phyloP scores from a whole-genome alignment of 1,140 invertebrate species.

The Papilio polytes region DNA sequence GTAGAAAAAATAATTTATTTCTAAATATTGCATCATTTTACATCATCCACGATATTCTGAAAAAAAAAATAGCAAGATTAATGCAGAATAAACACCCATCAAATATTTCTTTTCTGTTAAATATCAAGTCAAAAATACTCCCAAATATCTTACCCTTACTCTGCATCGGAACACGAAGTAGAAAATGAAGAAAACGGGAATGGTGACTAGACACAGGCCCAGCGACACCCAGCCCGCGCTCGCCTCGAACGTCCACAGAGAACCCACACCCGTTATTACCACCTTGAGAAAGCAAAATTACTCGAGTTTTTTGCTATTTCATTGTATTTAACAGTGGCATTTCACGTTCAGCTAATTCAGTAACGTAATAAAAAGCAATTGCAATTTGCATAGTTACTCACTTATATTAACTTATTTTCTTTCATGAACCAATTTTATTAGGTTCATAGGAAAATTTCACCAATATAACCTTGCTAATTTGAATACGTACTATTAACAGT shows the following conservation, averaged over 20 bases:
- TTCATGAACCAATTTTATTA: no score
- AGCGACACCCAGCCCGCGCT: slow-evolving; percentile 59
- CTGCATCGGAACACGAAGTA: slow-evolving; percentile 70
- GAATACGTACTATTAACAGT: slow-evolving; percentile 57
- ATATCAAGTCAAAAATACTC: background rate
- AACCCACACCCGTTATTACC: slow-evolving; percentile 47
- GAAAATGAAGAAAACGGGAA: slow-evolving; percentile 52
- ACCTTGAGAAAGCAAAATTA: slow-evolving; percentile 48
- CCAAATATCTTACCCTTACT: slow-evolving; percentile 59
- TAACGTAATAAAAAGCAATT: no score
- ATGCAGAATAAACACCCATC: background rate
- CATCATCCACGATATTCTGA: slow-evolving; percentile 63
- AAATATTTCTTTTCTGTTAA: background rate
- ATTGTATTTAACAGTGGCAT: no score
- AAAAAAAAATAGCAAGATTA: slow-evolving; percentile 40
- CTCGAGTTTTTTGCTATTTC: no score
- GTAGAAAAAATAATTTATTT: slow-evolving; percentile 29
- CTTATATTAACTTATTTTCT: no score
- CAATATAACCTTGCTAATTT: background rate
- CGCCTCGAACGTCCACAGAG: slow-evolving; percentile 44
- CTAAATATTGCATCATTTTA: slow-evolving; percentile 53
- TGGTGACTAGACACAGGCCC: slow-evolving; percentile 49
- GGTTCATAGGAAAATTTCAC: no score
- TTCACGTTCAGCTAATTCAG: no score
- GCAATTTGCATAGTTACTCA: no score